Percentiles rank a stretch among this genome's conserved stretches.
These are phyloP conservation scores for Phyllostomus hastatus DNA, from an alignment of 2,113 vertebrate genomes.

Conservation along the genomic window DNA sequence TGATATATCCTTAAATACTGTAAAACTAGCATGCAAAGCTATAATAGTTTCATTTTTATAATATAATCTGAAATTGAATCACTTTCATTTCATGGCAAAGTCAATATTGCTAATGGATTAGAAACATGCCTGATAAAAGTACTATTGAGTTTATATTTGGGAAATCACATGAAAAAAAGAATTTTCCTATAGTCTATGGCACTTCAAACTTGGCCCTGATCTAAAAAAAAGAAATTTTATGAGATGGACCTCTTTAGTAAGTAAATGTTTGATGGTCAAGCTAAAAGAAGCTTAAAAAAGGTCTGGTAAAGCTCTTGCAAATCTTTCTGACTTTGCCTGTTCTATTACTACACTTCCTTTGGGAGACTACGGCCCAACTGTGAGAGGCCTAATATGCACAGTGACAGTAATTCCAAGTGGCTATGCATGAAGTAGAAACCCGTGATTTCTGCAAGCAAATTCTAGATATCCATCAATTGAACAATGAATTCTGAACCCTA, in stretches of 20 bases:
- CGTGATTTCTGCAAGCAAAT: background rate
- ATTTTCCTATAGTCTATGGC: constrained; percentile 41
- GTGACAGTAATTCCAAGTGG: background rate
- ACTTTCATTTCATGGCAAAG: constrained; percentile 63
- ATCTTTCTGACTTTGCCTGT: background rate
- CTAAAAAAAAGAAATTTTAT: background rate
- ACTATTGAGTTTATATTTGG: constrained; percentile 42
- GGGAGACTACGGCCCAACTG: background rate
- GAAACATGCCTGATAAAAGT: constrained; percentile 59
- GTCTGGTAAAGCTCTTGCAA: background rate
- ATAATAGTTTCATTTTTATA: constrained; percentile 64
- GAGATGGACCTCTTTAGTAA: background rate
- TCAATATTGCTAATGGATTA: constrained; percentile 68
- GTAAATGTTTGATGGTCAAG: constrained; percentile 5
- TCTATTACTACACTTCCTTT: background rate
- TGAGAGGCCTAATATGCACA: background rate
- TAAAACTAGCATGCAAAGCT: constrained; percentile 59
- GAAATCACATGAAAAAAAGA: constrained; percentile 39
- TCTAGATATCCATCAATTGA: background rate
- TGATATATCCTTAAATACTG: constrained; percentile 44
- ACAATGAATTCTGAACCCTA: background rate
- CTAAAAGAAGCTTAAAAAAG: constrained; percentile 5
- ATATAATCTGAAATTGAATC: constrained; percentile 74
- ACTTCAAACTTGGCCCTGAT: constrained; percentile 11
- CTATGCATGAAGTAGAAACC: background rate